Conservation (phyloP, 2,113 vertebrate species). For the Thunnus thynnus region DNA sequence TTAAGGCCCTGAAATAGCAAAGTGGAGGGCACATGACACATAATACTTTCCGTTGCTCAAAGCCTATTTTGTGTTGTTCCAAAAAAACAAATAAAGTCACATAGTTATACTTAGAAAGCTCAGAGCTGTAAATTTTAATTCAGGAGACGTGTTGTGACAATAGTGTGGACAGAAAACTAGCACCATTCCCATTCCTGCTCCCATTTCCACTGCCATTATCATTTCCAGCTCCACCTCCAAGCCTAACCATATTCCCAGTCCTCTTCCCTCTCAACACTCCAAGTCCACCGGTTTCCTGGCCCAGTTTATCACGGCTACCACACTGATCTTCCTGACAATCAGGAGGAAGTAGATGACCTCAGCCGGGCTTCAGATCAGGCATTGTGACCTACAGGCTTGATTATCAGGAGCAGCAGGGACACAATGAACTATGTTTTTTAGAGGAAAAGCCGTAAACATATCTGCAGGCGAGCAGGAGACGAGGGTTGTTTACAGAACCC, state of each 20-base stretch:
- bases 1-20: conserved; percentile 64
- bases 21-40: conserved; percentile 43
- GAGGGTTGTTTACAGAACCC: conserved; percentile 58
- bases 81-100: conserved; percentile 14
- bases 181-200: conserved; percentile 14
- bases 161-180: conserved; percentile 24
- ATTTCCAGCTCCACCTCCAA: conserved; percentile 6
- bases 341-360: conserved; percentile 71
- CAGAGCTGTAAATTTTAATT: conserved; percentile 38
- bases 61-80: conserved; percentile 36
- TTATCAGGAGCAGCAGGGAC: conserved; percentile 52
- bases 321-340: conserved; percentile 65
- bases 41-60: conserved; percentile 47
- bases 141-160: conserved; percentile 12
- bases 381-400: conserved; percentile 29
- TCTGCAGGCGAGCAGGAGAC: conserved; percentile 29
- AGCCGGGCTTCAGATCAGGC: conserved; percentile 35
- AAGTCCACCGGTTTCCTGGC: conserved; percentile 59
- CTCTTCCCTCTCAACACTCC: conserved; percentile 39
- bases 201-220: conserved; percentile 11
- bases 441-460: conserved; percentile 54
- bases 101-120: conserved; percentile 1
- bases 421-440: conserved; percentile 53
- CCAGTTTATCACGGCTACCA: conserved; percentile 57
- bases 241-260: conserved; percentile 3